A percentile compares a stretch with the other conserved stretches of the same genome.
phyloP scores from a whole-genome alignment of 2,113 vertebrate species.

The Pterophyllum scalare region DNA sequence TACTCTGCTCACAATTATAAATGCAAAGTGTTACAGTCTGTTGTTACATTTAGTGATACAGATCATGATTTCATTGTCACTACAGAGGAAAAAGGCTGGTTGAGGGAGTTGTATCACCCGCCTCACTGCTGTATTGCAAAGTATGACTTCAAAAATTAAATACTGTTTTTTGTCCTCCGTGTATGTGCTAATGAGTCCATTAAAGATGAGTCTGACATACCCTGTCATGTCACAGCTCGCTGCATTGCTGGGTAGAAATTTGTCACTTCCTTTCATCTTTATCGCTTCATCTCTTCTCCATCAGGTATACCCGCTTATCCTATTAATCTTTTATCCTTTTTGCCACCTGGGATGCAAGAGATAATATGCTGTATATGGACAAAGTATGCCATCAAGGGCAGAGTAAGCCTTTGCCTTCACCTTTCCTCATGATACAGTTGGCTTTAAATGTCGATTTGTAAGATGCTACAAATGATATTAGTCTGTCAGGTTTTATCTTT shows the following conservation, averaged over 20 bases:
- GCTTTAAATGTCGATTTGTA: not conserved
- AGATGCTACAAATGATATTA: not conserved
- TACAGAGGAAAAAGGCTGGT: not conserved
- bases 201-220: not conserved
- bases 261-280: constrained; percentile 4
- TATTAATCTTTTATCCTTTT: not conserved
- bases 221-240: not conserved
- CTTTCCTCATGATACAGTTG: not conserved
- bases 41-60: not conserved
- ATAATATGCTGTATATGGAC: not conserved
- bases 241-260: constrained; percentile 5
- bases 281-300: constrained; percentile 2
- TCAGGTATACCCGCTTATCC: not conserved
- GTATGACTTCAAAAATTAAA: not conserved
- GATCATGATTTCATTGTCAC: not conserved
- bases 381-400: not conserved
- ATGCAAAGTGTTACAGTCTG: not conserved
- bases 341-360: not conserved
- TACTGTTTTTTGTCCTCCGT: not conserved
- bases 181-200: not conserved
- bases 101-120: not conserved
- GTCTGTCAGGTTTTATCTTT: not conserved
- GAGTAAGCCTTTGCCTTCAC: not conserved
- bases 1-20: not conserved
- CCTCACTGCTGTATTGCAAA: not conserved